Conservation (phyloP, 2,113 vertebrate species). For the Apeltes quadracus region DNA sequence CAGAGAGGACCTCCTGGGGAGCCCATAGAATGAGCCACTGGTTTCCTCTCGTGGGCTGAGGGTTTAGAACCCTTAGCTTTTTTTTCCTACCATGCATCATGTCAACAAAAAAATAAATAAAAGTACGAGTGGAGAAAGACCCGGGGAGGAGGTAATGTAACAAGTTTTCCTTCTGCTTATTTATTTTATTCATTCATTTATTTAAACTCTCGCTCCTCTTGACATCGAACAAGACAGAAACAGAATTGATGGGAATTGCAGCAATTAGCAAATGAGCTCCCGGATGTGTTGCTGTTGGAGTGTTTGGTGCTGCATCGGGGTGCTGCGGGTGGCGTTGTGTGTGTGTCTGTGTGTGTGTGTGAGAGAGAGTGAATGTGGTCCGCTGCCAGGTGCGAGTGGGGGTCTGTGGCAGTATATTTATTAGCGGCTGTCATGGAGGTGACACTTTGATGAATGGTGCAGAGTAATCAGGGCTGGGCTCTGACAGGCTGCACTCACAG, state of each 20-base stretch:
- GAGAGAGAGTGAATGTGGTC: slow-evolving; percentile 76
- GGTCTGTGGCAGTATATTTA: slow-evolving; percentile 99
- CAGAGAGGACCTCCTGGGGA: no score
- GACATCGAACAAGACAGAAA: slow-evolving; percentile 92
- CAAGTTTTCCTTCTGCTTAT: slow-evolving; percentile 56
- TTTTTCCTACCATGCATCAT: slow-evolving; percentile 34
- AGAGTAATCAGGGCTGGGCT: slow-evolving; percentile 95
- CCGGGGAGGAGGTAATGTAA: slow-evolving; percentile 21
- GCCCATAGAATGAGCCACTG: no score
- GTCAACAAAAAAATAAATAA: slow-evolving; percentile 22
- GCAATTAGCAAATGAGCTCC: slow-evolving; percentile 99
- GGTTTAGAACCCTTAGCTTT: no score
- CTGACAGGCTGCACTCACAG: slow-evolving; percentile 94
- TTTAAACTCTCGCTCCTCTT: slow-evolving; percentile 77
- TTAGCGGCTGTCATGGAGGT: slow-evolving; percentile 99
- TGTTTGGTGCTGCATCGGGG: slow-evolving; percentile 61
- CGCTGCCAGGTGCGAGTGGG: slow-evolving; percentile 94
- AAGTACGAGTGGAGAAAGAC: slow-evolving; percentile 30
- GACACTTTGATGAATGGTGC: slow-evolving; percentile 99
- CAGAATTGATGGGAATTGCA: slow-evolving; percentile 96
- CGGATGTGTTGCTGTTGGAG: slow-evolving; percentile 86
- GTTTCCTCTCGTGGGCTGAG: no score
- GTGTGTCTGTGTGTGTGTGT: slow-evolving; percentile 25
- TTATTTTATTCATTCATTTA: slow-evolving; percentile 67
- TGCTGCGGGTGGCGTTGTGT: slow-evolving; percentile 59